Evolutionary conservation across 2,797 vertebrate genomes (phyloP).

Genomic region (Tachyglossus aculeatus): DNA sequence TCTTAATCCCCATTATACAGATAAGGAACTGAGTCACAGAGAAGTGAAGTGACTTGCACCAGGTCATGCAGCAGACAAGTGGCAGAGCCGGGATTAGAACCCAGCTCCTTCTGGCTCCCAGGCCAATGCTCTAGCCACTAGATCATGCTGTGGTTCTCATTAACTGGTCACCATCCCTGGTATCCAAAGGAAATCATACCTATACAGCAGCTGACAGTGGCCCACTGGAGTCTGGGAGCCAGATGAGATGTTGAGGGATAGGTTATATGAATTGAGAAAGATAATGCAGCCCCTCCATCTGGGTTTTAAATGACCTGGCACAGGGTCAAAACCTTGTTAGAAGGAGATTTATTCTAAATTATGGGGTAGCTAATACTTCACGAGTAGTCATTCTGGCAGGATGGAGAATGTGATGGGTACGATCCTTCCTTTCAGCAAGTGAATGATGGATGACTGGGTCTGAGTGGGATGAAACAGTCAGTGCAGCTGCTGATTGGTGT

Average conservation of each 20-base stretch:
- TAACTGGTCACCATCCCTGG: no score
- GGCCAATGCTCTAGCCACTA: no score
- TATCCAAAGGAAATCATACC: not conserved
- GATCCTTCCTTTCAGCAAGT: not conserved
- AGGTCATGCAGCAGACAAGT: no score
- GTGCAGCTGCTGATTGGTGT: not conserved
- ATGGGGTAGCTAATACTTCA: constrained; percentile 5
- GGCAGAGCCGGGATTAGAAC: no score
- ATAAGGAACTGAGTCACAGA: no score
- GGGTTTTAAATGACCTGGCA: not conserved
- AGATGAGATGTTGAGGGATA: not conserved
- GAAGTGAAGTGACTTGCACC: no score
- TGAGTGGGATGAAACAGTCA: not conserved
- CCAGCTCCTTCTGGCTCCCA: no score
- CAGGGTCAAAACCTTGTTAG: not conserved
- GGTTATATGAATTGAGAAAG: not conserved
- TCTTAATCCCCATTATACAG: no score
- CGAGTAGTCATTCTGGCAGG: not conserved
- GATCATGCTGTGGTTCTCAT: no score
- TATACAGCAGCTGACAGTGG: not conserved
- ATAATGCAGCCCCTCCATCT: accelerated
- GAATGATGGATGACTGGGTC: not conserved
- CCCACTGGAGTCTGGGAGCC: not conserved
- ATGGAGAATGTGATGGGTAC: not conserved
- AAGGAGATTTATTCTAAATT: not conserved